phyloP scores from a whole-genome alignment of 1,140 invertebrate species.

The Bicyclus anynana region DNA sequence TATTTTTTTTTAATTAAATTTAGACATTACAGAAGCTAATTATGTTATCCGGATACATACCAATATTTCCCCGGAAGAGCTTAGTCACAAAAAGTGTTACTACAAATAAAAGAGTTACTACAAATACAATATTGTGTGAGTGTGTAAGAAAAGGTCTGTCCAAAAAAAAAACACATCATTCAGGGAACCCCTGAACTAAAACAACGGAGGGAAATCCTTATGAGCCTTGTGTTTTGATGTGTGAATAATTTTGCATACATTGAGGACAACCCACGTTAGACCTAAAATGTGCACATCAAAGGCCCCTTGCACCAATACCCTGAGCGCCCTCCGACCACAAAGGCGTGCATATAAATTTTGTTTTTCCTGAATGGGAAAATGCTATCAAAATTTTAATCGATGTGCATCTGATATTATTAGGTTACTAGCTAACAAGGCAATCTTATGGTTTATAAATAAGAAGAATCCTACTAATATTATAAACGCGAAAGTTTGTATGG shows the following conservation, averaged over 20 bases:
- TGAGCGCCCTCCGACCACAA: conserved; percentile 2
- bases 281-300: conserved; percentile 15
- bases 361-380: too few relatives aligned
- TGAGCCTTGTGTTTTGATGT: neutral
- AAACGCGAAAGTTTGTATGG: too few relatives aligned
- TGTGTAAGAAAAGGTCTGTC: neutral
- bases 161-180: neutral
- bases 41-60: too few relatives aligned
- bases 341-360: conserved; percentile 3
- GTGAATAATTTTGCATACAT: conserved; percentile 11
- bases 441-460: too few relatives aligned
- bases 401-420: too few relatives aligned
- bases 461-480: too few relatives aligned
- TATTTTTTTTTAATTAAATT: too few relatives aligned
- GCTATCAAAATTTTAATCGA: too few relatives aligned
- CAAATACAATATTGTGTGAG: neutral
- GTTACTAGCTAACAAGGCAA: too few relatives aligned
- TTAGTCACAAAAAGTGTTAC: too few relatives aligned
- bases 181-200: neutral
- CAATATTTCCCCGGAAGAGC: too few relatives aligned
- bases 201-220: conserved; percentile 5
- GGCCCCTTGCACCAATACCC: conserved; percentile 5
- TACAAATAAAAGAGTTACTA: neutral
- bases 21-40: too few relatives aligned
- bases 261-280: neutral